phyloP scores from a whole-genome alignment of 92 coral and sea anemone species.

The Phenganax subtilis region DNA sequence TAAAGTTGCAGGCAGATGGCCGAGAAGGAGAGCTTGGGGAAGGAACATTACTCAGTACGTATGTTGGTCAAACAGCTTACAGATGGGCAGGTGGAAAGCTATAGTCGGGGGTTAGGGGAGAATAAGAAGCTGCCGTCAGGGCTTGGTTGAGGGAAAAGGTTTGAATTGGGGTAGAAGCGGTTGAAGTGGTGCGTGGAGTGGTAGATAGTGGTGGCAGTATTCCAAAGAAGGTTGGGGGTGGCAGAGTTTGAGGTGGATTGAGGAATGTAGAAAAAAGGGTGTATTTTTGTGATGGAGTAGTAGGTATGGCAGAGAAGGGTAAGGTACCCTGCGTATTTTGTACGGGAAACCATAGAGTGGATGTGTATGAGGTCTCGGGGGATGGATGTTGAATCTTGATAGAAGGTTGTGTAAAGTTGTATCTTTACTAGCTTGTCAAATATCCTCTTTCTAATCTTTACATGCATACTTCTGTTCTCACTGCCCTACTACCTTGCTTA shows the following conservation, averaged over 20 bases:
- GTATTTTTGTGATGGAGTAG: no score
- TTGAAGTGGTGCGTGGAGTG: slow-evolving; percentile 49
- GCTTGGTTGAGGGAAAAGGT: slow-evolving; percentile 58
- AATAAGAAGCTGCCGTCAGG: slow-evolving; percentile 45
- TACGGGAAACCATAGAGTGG: no score
- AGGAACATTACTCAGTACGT: slow-evolving; percentile 41
- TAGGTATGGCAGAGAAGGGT: no score
- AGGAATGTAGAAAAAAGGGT: not conserved
- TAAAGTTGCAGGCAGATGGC: slow-evolving; percentile 50
- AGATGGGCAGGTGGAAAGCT: slow-evolving; percentile 47
- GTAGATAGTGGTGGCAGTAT: not conserved
- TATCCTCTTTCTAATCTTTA: no score
- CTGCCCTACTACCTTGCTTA: no score
- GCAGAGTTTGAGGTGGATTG: not conserved
- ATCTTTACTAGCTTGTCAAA: no score
- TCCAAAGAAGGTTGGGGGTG: not conserved
- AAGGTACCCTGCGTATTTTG: no score
- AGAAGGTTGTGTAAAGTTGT: no score
- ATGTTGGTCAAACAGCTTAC: slow-evolving; percentile 51
- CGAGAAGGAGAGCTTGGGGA: slow-evolving; percentile 55
- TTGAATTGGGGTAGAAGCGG: slow-evolving; percentile 46
- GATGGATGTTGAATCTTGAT: no score
- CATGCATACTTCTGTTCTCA: no score
- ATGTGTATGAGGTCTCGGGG: no score
- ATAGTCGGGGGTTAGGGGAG: slow-evolving; percentile 57